phyloP scores from a whole-genome alignment of 1,140 invertebrate species.

The Drosophila setifemur region DNA sequence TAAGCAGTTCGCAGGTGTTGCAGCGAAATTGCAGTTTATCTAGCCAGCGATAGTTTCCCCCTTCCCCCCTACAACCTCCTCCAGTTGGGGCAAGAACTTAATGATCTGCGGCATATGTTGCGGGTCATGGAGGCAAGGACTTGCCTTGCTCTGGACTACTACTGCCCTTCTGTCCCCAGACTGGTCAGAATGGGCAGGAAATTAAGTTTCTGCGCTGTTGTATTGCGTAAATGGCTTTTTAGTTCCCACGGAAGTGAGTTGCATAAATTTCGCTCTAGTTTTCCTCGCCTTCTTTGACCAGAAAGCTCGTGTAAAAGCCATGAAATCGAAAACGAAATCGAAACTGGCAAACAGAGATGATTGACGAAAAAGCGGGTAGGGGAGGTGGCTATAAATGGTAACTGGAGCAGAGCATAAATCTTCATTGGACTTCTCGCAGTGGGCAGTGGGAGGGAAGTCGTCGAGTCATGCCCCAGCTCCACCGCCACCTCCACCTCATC shows the following conservation, averaged over 20 bases:
- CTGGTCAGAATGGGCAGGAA: constrained; percentile 53
- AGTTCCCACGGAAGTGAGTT: constrained; percentile 75
- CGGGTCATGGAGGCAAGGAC: constrained; percentile 52
- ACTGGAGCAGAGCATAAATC: constrained; percentile 72
- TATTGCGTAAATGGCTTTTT: constrained; percentile 79
- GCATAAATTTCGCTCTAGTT: constrained; percentile 63
- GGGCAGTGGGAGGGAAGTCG: constrained; percentile 42
- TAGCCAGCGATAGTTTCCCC: constrained; percentile 41
- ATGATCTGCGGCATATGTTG: constrained; percentile 78
- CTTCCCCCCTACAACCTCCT: not conserved
- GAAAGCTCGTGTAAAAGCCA: constrained; percentile 77
- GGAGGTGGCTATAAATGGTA: not conserved
- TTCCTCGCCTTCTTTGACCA: constrained; percentile 12
- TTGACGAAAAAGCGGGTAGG: constrained; percentile 58
- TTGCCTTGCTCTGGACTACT: not conserved
- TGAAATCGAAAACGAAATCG: constrained; percentile 68
- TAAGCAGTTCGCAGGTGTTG: constrained; percentile 76
- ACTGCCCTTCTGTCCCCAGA: not conserved
- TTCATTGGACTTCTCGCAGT: constrained; percentile 62
- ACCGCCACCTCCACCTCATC: not conserved
- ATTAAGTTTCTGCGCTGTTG: constrained; percentile 72
- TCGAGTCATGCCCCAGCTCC: constrained; percentile 50
- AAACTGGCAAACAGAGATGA: constrained; percentile 66
- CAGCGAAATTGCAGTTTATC: constrained; percentile 79
- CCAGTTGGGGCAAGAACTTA: constrained; percentile 38